Base-by-base conservation (phyloP, 1,140 invertebrate species). In the Eriocheir sinensis region DNA sequence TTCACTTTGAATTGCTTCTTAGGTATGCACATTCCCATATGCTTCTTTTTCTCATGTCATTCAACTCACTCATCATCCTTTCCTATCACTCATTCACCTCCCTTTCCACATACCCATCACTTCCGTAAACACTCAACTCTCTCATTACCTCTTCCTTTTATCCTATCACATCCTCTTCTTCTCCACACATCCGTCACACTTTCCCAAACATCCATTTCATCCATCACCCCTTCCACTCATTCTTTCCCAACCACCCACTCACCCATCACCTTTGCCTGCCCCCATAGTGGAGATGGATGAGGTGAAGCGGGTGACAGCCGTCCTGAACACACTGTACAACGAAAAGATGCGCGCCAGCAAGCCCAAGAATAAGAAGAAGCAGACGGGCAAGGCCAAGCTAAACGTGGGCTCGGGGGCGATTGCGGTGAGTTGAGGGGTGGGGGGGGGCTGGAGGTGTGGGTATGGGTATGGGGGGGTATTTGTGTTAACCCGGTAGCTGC, bases 301-400 rank as follows among this genome's bases (percentile, higher is more conserved):
- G 34, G 93, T 96, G 48, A 96, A 95, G 86, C 93, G 88, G 79
- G 95, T 96, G 21, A 95, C 94, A 21, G 86, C 95, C 12, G 85
- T 95, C 34, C 90, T 96, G 12, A 96, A 95, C 81, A 89, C 95
- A 2, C 53, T 96, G 21, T 96, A 95, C 95, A 96, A 96, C 72
- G 96, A 96, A 60, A 96, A 96, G 83, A 93, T 96, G 60, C 94
- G 94, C 34, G 95, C 95, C 38, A 95, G 93, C 80, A 95, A 95
- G 72, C 95, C 95, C 80, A 96, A 96, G 80, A 93, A 91, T 53
- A 96, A 96, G 90, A 96, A 96, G 92, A 95, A 95, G 80, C 91
- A 81, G 30, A 41, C 36, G 12, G 90, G 94, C 12, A 95, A 95
- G 89, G 95, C 95, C 3, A 95, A 96, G 60, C 93, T 95, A 32